These are phyloP conservation scores for Ceriagrion tenellum DNA, from an alignment of 2,888 invertebrate genomes.

Conservation along the genomic window DNA sequence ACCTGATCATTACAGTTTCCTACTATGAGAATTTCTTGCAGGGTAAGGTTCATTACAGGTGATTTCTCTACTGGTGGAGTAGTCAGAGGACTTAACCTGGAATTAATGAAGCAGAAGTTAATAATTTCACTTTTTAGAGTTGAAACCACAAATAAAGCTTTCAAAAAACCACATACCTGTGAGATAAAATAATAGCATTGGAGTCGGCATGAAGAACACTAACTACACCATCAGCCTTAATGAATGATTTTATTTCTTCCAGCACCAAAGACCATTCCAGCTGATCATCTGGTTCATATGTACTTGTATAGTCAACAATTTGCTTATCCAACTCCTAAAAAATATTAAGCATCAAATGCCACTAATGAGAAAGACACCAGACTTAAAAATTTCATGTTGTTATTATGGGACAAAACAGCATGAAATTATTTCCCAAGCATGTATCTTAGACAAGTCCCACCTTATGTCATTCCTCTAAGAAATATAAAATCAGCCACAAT, in stretches of 20 bases:
- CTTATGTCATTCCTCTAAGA: no score
- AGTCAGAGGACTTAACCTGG: slow-evolving; percentile 88
- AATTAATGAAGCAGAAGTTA: slow-evolving; percentile 70
- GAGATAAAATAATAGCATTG: slow-evolving; percentile 89
- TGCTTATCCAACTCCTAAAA: slow-evolving; percentile 92
- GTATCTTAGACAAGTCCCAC: no score
- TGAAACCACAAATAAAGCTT: background rate
- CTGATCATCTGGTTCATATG: slow-evolving; percentile 98
- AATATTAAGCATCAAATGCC: background rate
- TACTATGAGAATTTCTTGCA: slow-evolving; percentile 96
- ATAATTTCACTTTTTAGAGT: slow-evolving; percentile 1
- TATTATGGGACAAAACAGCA: no score
- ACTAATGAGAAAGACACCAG: background rate
- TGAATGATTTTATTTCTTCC: slow-evolving; percentile 96
- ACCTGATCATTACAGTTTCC: slow-evolving; percentile 95
- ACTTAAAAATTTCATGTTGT: background rate
- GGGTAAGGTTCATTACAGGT: slow-evolving; percentile 90
- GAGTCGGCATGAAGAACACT: slow-evolving; percentile 93
- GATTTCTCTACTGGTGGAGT: slow-evolving; percentile 94
- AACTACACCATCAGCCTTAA: slow-evolving; percentile 94
- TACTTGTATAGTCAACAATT: slow-evolving; percentile 96
- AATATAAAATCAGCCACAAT: no score
- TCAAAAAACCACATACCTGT: slow-evolving; percentile 82
- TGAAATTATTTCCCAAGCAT: no score
- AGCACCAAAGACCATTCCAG: slow-evolving; percentile 97